Evolutionary conservation across 2,113 vertebrate species (phyloP).

Genomic region (Campylomormyrus tamandua): DNA sequence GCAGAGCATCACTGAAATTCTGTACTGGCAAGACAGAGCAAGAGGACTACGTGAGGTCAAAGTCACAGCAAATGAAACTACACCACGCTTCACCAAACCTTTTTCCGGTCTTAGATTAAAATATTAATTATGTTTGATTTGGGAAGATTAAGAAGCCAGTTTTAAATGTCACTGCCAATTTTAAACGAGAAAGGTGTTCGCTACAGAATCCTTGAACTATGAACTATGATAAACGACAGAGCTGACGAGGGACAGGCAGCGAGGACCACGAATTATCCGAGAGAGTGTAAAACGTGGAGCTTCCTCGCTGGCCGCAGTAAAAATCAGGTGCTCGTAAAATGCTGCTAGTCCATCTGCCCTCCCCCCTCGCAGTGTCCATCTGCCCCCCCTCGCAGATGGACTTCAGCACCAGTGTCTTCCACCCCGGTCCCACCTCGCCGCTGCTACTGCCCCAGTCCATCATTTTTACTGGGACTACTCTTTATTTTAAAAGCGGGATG

Average conservation of each 20-base stretch:
- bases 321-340: neutral
- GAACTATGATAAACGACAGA: no score
- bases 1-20: neutral
- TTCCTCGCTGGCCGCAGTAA: neutral
- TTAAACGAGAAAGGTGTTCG: neutral
- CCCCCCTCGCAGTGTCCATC: no score
- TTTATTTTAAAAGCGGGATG: neutral
- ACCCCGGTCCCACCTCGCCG: neutral
- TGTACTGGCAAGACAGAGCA: neutral
- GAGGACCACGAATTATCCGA: neutral
- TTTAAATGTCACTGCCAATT: neutral
- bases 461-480: neutral
- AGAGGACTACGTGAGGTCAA: neutral
- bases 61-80: neutral
- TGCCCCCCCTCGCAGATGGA: neutral
- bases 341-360: neutral
- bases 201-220: slow-evolving; percentile 2
- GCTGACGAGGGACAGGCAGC: neutral
- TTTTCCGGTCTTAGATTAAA: neutral
- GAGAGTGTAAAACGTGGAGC: neutral
- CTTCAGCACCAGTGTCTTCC: neutral
- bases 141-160: neutral
- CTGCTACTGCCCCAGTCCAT: neutral
- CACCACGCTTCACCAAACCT: neutral
- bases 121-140: neutral